Base-by-base conservation (phyloP, 2,113 vertebrate genomes). In the Petroica traversi region DNA sequence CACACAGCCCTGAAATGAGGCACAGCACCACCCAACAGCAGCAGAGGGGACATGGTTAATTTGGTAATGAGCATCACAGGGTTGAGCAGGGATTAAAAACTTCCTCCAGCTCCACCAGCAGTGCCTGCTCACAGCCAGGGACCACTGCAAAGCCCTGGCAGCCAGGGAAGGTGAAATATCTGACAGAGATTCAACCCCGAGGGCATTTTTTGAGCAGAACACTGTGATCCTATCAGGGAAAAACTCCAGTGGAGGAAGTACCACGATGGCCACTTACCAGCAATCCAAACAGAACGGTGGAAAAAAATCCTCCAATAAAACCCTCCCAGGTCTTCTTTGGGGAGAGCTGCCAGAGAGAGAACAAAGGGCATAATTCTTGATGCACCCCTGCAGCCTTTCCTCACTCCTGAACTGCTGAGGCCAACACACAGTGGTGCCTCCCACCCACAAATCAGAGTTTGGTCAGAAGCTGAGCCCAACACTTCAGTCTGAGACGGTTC, bases 271-370 rank as follows among this genome's bases (percentile, higher is more conserved):
- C 31, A 97, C 98, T 98, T 95, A 99, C 99, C 98, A 99, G 83
- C 87, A 99, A 98, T 23, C 99, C 99, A 95, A 99, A 99, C 43
- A 99, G 92, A 29, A 99, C 99, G 0, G 99, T 99, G 84, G 99
- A 59, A 86, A 99, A 99, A 77, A 99, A 98, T 16, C 99, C 99
- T 41, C 99, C 99, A 8, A 99, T 99, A 85, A 99, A 99, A 31
- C 99, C 99, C 96, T 99, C 99, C 99, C 99, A 99, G 34, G 99
- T 99, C 98, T 99, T 99, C 98, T 99, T 99, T 9, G 99, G 99
- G 7, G 99, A 99, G 48, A 99, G 98, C 99, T 99, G 98, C 49
- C 92, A 87, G 62, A 26, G 76, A 45, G 93, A 92, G 64, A 71
- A 26, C 29, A 25, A 41, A 46, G 8, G 33, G 29, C 16, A 24